phyloP scores from a whole-genome alignment of 2,797 vertebrate genomes.

The Molossus molossus region DNA sequence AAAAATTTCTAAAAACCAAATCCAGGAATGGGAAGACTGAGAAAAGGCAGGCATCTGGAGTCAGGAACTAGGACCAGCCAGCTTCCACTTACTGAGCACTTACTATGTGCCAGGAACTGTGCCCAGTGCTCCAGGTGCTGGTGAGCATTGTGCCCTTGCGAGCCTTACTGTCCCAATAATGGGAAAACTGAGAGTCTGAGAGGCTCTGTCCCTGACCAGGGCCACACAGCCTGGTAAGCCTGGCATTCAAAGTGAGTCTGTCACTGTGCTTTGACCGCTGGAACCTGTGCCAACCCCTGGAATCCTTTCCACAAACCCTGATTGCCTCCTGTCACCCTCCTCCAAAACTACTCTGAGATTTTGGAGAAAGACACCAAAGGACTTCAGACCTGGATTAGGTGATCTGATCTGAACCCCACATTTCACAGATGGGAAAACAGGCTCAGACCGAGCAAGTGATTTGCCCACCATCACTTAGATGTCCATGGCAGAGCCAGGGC shows the following conservation, averaged over 20 bases:
- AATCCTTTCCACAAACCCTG: neutral
- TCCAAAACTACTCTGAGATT: neutral
- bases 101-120: neutral
- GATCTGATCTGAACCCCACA: neutral
- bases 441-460: neutral
- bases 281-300: neutral
- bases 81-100: neutral
- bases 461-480: neutral
- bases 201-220: neutral
- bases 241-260: neutral
- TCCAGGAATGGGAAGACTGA: neutral
- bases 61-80: neutral
- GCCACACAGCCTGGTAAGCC: neutral
- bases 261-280: neutral
- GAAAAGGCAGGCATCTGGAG: neutral
- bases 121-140: rapidly evolving
- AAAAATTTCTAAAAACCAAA: neutral
- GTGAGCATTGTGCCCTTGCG: rapidly evolving
- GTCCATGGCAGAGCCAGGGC: neutral
- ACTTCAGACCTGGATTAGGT: neutral
- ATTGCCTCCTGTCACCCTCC: neutral
- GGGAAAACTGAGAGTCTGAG: neutral
- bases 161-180: neutral
- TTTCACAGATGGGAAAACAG: neutral
- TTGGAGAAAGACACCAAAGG: neutral